Percentiles rank a stretch among this genome's conserved stretches.
Evolutionary conservation across 2,888 invertebrate species (phyloP).

Genomic region (Yponomeuta cagnagella): DNA sequence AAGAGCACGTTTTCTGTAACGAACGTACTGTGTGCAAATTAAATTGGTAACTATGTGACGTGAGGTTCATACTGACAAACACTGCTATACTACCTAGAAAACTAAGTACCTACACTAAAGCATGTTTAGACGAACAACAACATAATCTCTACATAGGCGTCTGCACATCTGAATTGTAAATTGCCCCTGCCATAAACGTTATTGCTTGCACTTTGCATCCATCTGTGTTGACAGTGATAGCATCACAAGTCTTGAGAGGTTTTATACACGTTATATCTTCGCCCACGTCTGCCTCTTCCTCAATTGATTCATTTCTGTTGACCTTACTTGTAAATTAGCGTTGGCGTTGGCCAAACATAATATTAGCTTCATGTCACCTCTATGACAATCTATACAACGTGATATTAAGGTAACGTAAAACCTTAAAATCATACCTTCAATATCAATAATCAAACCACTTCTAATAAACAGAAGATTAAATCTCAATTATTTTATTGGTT

Average conservation of each 20-base stretch:
- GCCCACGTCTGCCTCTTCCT: slow-evolving; percentile 51
- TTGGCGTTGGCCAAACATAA: slow-evolving; percentile 5
- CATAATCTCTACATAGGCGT: background rate
- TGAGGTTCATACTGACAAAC: background rate
- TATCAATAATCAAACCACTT: no score
- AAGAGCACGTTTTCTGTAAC: background rate
- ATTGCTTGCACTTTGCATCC: slow-evolving; percentile 3
- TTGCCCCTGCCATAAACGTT: background rate
- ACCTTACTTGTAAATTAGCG: slow-evolving; percentile 7
- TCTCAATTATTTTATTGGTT: no score
- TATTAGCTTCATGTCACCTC: background rate
- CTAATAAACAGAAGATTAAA: no score
- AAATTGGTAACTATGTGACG: background rate
- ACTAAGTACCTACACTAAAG: background rate
- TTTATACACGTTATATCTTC: slow-evolving; percentile 26
- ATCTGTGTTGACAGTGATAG: slow-evolving; percentile 7
- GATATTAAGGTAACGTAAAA: no score
- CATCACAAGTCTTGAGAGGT: slow-evolving; percentile 4
- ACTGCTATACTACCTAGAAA: background rate
- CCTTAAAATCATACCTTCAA: no score
- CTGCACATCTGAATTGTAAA: slow-evolving; percentile 6
- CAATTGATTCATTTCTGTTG: slow-evolving; percentile 44
- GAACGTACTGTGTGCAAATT: background rate
- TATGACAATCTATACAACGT: background rate
- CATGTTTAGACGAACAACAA: background rate